Evolutionary conservation across 1,140 invertebrate species (phyloP).

Genomic region (Phocides pigmalion): DNA sequence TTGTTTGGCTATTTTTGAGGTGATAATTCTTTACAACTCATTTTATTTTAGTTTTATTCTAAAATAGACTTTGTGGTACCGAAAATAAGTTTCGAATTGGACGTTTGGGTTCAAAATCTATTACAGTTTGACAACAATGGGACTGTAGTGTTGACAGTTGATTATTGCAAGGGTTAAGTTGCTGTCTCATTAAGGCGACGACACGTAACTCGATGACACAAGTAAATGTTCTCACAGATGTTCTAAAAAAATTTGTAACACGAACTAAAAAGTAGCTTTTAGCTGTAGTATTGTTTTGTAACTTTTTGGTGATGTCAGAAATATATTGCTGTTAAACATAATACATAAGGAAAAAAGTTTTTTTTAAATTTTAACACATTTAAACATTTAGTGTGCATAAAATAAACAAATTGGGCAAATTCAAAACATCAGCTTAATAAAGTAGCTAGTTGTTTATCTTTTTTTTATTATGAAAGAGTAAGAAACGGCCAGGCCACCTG

Average conservation of each 20-base stretch:
- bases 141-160: conserved; percentile 57
- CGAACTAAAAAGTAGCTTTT: not conserved
- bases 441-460: too few relatives aligned
- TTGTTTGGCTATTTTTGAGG: conserved; percentile 29
- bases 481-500: too few relatives aligned
- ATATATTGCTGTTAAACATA: not conserved
- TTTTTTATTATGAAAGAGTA: too few relatives aligned
- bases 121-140: conserved; percentile 61
- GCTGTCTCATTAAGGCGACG: conserved; percentile 23
- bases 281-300: not conserved
- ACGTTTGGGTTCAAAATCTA: conserved; percentile 35
- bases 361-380: too few relatives aligned
- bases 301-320: not conserved
- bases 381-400: too few relatives aligned
- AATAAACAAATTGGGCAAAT: too few relatives aligned
- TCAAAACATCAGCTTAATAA: too few relatives aligned
- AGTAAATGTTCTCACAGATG: conserved; percentile 20
- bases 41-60: not conserved
- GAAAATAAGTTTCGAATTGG: conserved; percentile 37
- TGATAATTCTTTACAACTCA: conserved; percentile 26
- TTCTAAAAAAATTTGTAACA: conserved; percentile 1
- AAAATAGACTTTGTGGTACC: not conserved
- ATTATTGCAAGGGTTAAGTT: conserved; percentile 37
- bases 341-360: too few relatives aligned
- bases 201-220: conserved; percentile 18